Base-by-base conservation (phyloP, 2,797 vertebrate species). In the Lates japonicus region DNA sequence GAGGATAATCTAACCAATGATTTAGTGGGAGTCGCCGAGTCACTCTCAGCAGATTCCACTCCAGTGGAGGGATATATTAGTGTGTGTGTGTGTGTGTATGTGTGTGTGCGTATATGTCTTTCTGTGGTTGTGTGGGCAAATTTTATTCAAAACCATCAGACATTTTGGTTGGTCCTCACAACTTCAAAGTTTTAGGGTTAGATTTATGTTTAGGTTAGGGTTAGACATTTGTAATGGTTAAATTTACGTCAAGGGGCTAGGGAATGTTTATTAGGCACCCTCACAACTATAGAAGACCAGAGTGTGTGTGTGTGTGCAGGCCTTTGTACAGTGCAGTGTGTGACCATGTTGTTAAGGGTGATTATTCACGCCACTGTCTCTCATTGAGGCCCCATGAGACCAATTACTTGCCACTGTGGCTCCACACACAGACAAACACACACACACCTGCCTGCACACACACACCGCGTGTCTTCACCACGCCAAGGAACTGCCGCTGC, bases 1-100 rank as follows among this genome's bases (percentile, higher is more conserved):
- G 83, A 79, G 87, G 78, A 88, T 89, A 86, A 92, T 91, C 86
- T 82, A 83, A 76, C 80, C 74, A 80, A 63, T 90, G 90, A 92
- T 89, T 92, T 88, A 89, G 68, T 77, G 79, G 83, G 74, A 87
- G 84, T 86, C 80, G 72, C 73, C 2, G 25, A 87, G 87, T 79
- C 69, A 78, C 75, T 85, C 71, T 76, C 59, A 68, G 70, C 33
- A 72, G 78, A 80, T 88, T 90, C 85, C 75, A 76, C 75, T 84
- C 81, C 71, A 82, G 19, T 73, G 80, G 71, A 84, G 71, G 70
- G 73, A 80, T 84, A 74, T 86, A 83, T 84, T 77, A 66, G 46
- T 71, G 58, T 77, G 41, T 72, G 7, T 57, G 29, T 62, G 62
- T 67, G 68, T 69, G 51, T 59, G 48, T 77, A 35, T 55, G 35